Conservation (phyloP, 2,797 vertebrate species). For the Oreochromis mossambicus region DNA sequence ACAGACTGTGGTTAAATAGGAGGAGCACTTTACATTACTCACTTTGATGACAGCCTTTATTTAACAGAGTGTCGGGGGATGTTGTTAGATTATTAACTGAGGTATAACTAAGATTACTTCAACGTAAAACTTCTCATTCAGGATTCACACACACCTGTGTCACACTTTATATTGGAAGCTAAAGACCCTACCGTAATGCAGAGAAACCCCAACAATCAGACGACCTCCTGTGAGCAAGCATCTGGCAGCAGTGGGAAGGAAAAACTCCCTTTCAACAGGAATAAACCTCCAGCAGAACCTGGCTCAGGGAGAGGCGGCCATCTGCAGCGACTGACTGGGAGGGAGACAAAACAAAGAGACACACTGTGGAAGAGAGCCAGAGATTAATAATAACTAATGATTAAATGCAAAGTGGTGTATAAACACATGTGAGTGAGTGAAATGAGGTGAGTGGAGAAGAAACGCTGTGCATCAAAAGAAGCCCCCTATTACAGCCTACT, state of each 20-base stretch:
- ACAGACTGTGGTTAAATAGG: not conserved
- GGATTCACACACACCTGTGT: not conserved
- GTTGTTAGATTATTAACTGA: not conserved
- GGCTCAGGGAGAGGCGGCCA: not conserved
- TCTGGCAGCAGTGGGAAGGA: not conserved
- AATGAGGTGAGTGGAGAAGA: not conserved
- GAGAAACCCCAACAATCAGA: not conserved
- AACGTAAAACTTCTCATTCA: not conserved
- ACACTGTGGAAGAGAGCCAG: not conserved
- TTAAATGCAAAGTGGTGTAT: not conserved
- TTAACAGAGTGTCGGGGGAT: not conserved
- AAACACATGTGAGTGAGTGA: not conserved
- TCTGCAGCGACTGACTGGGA: not conserved
- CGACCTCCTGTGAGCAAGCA: not conserved
- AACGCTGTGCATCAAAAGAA: not conserved
- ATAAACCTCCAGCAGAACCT: not conserved
- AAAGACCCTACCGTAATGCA: not conserved
- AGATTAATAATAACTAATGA: not conserved
- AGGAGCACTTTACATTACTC: not conserved
- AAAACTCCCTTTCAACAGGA: not conserved
- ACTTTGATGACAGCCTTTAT: not conserved
- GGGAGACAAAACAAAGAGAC: not conserved
- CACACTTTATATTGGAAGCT: not conserved
- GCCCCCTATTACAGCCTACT: not conserved
- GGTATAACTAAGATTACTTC: not conserved